Evolutionary conservation across 2,888 invertebrate genomes (phyloP).

Genomic region (Hirudinaria manillensis): DNA sequence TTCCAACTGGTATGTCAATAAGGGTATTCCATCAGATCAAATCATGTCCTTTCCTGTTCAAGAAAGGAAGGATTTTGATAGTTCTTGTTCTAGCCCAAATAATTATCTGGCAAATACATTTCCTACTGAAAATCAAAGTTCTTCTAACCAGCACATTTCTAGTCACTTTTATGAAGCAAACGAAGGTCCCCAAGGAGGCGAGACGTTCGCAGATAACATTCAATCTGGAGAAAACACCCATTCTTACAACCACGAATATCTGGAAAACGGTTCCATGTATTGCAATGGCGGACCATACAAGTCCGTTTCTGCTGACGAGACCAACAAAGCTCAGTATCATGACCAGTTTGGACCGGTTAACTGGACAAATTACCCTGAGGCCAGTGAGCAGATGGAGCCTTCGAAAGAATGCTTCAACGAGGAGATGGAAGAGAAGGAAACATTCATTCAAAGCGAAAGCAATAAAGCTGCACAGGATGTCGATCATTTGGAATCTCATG

Average conservation of each 20-base stretch:
- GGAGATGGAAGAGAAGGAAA: too few species aligned
- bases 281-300: not conserved
- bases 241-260: not conserved
- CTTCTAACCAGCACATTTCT: slow-evolving; percentile 9
- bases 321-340: not conserved
- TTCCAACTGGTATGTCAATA: slow-evolving; percentile 5
- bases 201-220: not conserved
- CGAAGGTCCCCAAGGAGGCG: not conserved
- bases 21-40: not conserved
- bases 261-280: slow-evolving; percentile 1
- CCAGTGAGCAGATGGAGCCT: not conserved
- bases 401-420: not conserved
- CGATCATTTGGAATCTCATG: not conserved
- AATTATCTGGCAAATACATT: not conserved
- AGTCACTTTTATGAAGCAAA: slow-evolving; percentile 7
- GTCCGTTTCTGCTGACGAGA: not conserved
- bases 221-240: not conserved
- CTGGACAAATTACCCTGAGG: not conserved
- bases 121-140: slow-evolving; percentile 3
- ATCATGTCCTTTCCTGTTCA: slow-evolving; percentile 5
- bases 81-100: not conserved
- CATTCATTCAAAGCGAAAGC: not conserved
- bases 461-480: not conserved
- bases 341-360: not conserved
- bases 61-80: slow-evolving; percentile 9